Evolutionary conservation across 2,113 vertebrate species (phyloP).

Genomic region (Psephotus haematonotus): DNA sequence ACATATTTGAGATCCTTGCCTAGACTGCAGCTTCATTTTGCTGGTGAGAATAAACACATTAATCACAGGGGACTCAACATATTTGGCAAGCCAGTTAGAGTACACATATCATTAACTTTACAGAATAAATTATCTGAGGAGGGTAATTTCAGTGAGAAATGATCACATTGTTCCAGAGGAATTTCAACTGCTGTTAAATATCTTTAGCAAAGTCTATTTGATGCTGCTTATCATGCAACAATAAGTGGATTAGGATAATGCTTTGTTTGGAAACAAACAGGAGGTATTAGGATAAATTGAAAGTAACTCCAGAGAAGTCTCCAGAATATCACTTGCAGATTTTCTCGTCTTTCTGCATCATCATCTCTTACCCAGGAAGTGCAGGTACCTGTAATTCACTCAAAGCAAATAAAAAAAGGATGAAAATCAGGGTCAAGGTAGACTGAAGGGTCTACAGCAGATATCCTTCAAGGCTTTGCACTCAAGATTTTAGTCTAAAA

Average conservation of each 20-base stretch:
- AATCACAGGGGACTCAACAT: not conserved
- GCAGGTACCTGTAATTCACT: not conserved
- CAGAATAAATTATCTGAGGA: not conserved
- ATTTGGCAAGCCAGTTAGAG: not conserved
- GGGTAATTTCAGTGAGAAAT: not conserved
- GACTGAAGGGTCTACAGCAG: not conserved
- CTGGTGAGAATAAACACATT: not conserved
- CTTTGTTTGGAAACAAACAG: not conserved
- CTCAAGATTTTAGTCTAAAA: not conserved
- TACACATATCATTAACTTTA: not conserved
- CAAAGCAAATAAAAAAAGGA: not conserved
- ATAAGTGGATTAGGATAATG: not conserved
- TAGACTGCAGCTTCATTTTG: not conserved
- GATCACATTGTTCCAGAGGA: not conserved
- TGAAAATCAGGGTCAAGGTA: not conserved
- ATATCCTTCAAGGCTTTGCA: accelerated
- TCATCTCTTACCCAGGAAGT: not conserved
- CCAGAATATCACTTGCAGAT: not conserved
- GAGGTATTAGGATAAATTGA: not conserved
- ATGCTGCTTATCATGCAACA: not conserved
- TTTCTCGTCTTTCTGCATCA: not conserved
- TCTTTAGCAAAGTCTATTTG: not conserved
- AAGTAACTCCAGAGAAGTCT: not conserved
- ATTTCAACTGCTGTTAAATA: not conserved
- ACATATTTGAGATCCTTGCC: not conserved